These are phyloP conservation scores for Dysidea cf. avara DNA, from an alignment of 37 sponge, comb jelly and placozoan genomes.

Conservation along the genomic window DNA sequence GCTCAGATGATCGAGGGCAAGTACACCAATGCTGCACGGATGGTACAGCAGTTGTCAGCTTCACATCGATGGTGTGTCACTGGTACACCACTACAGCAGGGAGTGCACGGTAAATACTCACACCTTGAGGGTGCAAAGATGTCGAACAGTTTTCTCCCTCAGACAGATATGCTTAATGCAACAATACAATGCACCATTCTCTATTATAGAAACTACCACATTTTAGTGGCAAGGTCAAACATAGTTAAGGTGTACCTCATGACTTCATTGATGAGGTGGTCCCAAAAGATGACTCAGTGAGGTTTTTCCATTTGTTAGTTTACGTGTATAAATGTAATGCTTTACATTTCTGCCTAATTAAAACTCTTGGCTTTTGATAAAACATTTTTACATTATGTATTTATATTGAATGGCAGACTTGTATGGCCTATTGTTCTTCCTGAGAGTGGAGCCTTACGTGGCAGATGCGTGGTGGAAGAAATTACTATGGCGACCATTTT, in stretches of 20 bases:
- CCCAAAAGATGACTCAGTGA: no score
- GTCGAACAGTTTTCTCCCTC: neutral
- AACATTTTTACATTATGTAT: no score
- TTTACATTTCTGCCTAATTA: no score
- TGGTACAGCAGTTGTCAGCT: slow-evolving; percentile 55
- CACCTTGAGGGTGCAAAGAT: neutral
- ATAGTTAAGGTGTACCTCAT: no score
- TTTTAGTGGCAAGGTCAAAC: neutral
- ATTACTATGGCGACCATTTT: slow-evolving; percentile 54
- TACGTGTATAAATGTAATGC: no score
- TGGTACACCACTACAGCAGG: slow-evolving; percentile 80
- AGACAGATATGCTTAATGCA: neutral
- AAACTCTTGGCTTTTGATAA: no score
- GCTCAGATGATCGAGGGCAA: slow-evolving; percentile 88
- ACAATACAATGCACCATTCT: neutral
- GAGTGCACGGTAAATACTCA: slow-evolving; percentile 58
- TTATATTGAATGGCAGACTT: no score
- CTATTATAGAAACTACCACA: neutral
- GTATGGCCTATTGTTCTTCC: slow-evolving; percentile 79
- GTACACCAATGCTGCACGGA: slow-evolving; percentile 68
- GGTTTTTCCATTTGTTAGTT: no score
- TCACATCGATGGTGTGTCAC: slow-evolving; percentile 86
- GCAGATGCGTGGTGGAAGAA: slow-evolving; percentile 36
- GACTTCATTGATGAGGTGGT: neutral
- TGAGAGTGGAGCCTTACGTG: slow-evolving; percentile 59